Percentiles rank a stretch among this genome's conserved stretches.
These are phyloP conservation scores for Sebastes nivosus DNA, from an alignment of 2,797 vertebrate species.

Conservation along the genomic window DNA sequence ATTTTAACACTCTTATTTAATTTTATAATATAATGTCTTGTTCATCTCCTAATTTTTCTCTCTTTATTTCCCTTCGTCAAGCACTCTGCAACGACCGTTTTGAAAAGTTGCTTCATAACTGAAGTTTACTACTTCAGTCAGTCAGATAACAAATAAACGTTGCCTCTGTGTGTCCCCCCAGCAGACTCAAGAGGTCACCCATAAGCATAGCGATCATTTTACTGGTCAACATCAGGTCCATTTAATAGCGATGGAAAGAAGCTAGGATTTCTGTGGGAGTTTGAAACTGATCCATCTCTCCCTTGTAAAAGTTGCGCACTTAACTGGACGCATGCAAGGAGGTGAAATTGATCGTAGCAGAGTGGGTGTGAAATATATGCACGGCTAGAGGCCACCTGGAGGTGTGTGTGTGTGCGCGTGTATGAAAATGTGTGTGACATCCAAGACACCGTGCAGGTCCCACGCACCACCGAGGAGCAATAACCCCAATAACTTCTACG, in stretches of 20 bases:
- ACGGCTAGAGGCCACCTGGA: constrained; percentile 62
- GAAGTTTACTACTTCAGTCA: neutral
- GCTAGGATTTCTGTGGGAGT: constrained; percentile 63
- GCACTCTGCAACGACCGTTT: neutral
- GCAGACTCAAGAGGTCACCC: constrained; percentile 36
- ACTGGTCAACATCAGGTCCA: constrained; percentile 59
- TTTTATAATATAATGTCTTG: neutral
- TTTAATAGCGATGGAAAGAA: constrained; percentile 60
- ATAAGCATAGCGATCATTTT: constrained; percentile 56
- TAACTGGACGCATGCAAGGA: constrained; percentile 66
- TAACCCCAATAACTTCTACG: constrained; percentile 62
- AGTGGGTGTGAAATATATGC: constrained; percentile 71
- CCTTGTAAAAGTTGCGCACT: constrained; percentile 77
- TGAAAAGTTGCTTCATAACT: neutral
- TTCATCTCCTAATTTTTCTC: neutral
- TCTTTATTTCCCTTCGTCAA: neutral
- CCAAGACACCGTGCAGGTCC: constrained; percentile 27
- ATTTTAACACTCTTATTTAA: neutral
- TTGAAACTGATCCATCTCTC: constrained; percentile 65
- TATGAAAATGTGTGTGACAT: constrained; percentile 31
- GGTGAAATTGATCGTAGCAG: constrained; percentile 72
- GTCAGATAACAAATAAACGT: neutral
- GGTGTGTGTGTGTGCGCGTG: constrained; percentile 16
- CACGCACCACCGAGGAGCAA: constrained; percentile 31
- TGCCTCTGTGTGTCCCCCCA: neutral